These are phyloP conservation scores for Pelecanoides urinatrix DNA, from an alignment of 2,113 vertebrate species.

Conservation along the genomic window DNA sequence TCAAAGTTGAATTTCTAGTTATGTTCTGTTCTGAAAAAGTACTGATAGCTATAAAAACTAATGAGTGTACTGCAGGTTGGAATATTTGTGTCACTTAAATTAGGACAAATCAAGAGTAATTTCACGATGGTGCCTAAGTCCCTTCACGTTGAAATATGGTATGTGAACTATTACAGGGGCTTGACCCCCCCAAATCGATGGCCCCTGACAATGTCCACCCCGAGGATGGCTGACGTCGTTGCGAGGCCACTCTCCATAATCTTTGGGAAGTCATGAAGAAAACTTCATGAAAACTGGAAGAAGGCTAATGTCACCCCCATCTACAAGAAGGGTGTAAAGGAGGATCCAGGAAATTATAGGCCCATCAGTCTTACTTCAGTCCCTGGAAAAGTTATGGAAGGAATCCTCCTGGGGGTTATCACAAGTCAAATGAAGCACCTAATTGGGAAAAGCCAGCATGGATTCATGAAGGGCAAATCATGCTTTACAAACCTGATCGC, in stretches of 20 bases:
- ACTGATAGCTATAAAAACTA: not conserved
- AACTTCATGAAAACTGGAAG: not conserved
- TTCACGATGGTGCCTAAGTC: not conserved
- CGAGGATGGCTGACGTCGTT: not conserved
- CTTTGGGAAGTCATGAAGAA: not conserved
- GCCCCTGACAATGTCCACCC: not conserved
- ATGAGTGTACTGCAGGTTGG: not conserved
- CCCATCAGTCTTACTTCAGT: not conserved
- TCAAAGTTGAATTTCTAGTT: not conserved
- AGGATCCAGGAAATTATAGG: not conserved
- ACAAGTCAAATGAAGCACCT: not conserved
- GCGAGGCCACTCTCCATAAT: not conserved
- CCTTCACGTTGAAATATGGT: fast-evolving
- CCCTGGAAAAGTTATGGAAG: not conserved
- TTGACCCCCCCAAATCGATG: not conserved
- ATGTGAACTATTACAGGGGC: not conserved
- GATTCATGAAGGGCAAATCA: not conserved
- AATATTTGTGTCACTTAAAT: not conserved
- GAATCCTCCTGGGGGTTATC: not conserved
- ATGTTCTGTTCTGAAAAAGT: not conserved
- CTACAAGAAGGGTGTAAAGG: not conserved
- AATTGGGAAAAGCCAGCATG: not conserved
- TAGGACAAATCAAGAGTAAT: not conserved
- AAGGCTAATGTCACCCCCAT: not conserved
- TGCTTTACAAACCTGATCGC: not conserved